phyloP scores from a whole-genome alignment of 1,140 invertebrate species.

The Bombus cullumanus region DNA sequence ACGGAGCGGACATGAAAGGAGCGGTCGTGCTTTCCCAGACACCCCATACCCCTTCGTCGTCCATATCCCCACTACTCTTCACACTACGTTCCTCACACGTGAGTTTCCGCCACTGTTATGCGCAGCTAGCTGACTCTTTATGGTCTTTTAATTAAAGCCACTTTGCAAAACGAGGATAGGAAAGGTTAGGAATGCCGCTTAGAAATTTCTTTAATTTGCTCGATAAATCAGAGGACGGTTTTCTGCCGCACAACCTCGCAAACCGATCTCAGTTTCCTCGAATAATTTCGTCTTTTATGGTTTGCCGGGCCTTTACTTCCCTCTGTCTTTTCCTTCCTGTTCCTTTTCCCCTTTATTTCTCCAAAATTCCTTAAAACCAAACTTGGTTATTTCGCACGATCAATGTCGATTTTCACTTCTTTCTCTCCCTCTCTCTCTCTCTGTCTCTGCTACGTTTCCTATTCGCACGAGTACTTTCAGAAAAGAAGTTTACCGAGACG shows the following conservation, averaged over 20 bases:
- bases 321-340: no score
- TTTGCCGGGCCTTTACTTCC: no score
- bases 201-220: conserved; percentile 76
- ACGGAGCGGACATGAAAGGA: conserved; percentile 73
- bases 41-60: conserved; percentile 54
- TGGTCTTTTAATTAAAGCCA: conserved; percentile 76
- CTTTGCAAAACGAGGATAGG: conserved; percentile 70
- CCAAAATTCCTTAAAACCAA: no score
- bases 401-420: neutral
- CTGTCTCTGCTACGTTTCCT: neutral
- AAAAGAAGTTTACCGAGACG: neutral
- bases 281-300: conserved; percentile 42
- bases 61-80: neutral
- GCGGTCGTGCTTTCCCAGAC: conserved; percentile 73
- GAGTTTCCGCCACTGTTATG: conserved; percentile 66
- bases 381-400: no score
- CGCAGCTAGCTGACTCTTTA: conserved; percentile 71
- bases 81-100: conserved; percentile 56
- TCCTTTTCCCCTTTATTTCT: no score
- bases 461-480: neutral
- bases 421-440: neutral
- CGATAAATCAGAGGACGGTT: conserved; percentile 72
- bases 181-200: conserved; percentile 70
- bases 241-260: conserved; percentile 8
- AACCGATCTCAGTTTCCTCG: conserved; percentile 47